phyloP scores from a whole-genome alignment of 2,797 vertebrate genomes.

The Melanotaenia maccullochi region DNA sequence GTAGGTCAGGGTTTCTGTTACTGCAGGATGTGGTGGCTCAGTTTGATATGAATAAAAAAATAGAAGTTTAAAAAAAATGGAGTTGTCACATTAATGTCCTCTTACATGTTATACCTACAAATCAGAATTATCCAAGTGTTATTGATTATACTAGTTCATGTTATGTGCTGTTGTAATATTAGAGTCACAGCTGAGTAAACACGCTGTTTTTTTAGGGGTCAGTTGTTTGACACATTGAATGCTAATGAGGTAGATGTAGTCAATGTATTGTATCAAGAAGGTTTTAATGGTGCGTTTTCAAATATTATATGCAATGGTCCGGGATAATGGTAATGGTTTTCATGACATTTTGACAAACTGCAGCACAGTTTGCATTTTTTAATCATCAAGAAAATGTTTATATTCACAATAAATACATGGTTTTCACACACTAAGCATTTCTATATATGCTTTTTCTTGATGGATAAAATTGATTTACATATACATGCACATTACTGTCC shows the following conservation, averaged over 20 bases:
- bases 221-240: conserved; percentile 9
- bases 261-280: neutral
- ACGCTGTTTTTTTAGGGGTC: conserved; percentile 12
- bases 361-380: neutral
- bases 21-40: neutral
- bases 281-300: neutral
- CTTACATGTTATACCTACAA: neutral
- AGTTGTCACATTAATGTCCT: neutral
- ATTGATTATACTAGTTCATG: neutral
- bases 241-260: conserved; percentile 16
- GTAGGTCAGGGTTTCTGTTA: conserved; percentile 39
- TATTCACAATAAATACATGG: neutral
- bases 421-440: neutral
- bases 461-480: too few relatives aligned
- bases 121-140: neutral
- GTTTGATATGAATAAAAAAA: neutral
- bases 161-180: neutral
- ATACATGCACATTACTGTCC: neutral
- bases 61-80: neutral
- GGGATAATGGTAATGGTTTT: neutral
- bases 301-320: neutral
- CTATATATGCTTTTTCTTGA: too few relatives aligned
- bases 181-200: conserved; percentile 6
- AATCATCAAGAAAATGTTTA: neutral
- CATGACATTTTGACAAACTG: neutral